A percentile compares a stretch with the other conserved stretches of the same genome.
Evolutionary conservation across 2,797 vertebrate species (phyloP).

Genomic region (Furcifer pardalis): DNA sequence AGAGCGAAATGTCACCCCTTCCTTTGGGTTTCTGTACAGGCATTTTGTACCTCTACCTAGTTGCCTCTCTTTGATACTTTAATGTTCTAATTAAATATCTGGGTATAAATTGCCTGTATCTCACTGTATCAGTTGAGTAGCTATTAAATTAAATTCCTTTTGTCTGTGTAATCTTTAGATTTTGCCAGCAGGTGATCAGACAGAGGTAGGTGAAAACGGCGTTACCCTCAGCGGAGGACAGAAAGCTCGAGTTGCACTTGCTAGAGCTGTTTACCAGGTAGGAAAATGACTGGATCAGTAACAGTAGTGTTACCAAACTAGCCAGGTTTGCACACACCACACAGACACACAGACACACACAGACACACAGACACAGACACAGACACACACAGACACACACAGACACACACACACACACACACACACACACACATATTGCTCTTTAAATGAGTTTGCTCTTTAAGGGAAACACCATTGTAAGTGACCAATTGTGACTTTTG

Average conservation of each 20-base stretch:
- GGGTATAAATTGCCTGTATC: neutral
- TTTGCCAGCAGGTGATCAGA: constrained; percentile 89
- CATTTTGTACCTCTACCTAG: neutral
- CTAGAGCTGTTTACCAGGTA: constrained; percentile 95
- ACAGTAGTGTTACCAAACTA: too few relatives aligned
- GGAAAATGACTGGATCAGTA: constrained; percentile 18
- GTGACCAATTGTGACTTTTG: too few relatives aligned
- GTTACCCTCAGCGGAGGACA: constrained; percentile 96
- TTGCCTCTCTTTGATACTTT: constrained; percentile 13
- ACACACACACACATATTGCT: too few relatives aligned
- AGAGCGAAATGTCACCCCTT: neutral
- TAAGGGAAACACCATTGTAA: too few relatives aligned
- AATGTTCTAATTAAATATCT: too few relatives aligned
- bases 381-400: too few relatives aligned
- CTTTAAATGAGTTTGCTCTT: too few relatives aligned
- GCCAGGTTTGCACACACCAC: too few relatives aligned
- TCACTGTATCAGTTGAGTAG: neutral
- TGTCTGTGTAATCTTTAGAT: constrained; percentile 73
- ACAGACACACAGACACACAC: too few relatives aligned
- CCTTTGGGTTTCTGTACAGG: neutral
- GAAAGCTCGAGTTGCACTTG: constrained; percentile 92
- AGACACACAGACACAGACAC: too few relatives aligned
- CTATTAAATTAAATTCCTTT: constrained; percentile 38
- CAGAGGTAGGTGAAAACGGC: constrained; percentile 96
- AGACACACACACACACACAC: too few relatives aligned